A percentile compares a stretch with the other conserved stretches of the same genome.
Evolutionary conservation across 2,113 vertebrate species (phyloP).

Genomic region (Microtus pennsylvanicus): DNA sequence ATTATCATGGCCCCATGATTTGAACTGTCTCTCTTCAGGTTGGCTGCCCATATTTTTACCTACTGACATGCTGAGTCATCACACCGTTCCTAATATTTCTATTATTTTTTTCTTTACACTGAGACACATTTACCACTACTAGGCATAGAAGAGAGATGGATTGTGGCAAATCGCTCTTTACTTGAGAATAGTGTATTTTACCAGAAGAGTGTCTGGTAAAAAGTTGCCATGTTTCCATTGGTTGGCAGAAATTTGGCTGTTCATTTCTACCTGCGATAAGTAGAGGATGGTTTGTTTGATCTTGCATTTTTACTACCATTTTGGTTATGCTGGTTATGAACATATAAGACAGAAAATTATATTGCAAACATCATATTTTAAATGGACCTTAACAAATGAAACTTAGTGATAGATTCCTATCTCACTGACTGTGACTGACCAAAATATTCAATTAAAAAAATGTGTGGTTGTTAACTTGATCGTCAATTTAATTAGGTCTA

Average conservation of each 20-base stretch:
- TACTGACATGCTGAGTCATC: neutral
- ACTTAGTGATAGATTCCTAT: neutral
- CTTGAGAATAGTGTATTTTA: neutral
- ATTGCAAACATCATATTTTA: neutral
- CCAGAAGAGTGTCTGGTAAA: neutral
- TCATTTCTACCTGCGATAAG: neutral
- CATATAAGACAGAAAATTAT: neutral
- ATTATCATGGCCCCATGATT: neutral
- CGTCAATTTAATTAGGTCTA: neutral
- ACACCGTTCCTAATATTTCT: neutral
- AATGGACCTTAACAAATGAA: neutral
- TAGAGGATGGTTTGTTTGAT: neutral
- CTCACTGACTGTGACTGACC: neutral
- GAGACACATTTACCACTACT: neutral
- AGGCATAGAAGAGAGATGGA: neutral
- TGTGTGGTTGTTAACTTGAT: neutral
- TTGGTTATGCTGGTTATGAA: neutral
- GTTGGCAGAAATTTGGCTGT: neutral
- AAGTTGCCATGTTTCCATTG: neutral
- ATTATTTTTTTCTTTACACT: neutral
- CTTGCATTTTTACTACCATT: neutral
- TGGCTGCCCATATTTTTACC: neutral
- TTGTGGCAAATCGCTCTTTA: neutral
- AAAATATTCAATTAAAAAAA: neutral
- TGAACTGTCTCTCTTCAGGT: neutral